Evolutionary conservation across 2,113 vertebrate genomes (phyloP).

Genomic region (Rhynchomys soricoides): DNA sequence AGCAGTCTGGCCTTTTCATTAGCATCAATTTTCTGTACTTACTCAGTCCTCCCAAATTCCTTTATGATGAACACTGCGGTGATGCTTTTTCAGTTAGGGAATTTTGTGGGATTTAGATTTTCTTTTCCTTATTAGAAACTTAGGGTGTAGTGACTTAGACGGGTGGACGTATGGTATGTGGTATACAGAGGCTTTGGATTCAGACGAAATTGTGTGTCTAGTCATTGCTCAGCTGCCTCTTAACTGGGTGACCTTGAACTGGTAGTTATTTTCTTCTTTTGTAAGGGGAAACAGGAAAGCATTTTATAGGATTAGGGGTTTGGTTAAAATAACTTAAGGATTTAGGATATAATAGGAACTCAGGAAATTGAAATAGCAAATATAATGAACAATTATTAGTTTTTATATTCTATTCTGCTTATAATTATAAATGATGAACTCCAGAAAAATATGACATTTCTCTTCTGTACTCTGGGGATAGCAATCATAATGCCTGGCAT

Average conservation of each 20-base stretch:
- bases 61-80: not conserved
- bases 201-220: not conserved
- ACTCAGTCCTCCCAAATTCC: constrained; percentile 32
- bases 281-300: not conserved
- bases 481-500: not conserved
- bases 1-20: not conserved
- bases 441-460: not conserved
- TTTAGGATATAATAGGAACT: not conserved
- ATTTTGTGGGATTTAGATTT: not conserved
- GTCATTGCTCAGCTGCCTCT: not conserved
- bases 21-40: constrained; percentile 1
- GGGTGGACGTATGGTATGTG: not conserved
- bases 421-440: not conserved
- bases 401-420: not conserved
- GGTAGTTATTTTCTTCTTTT: not conserved
- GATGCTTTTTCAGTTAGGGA: not conserved
- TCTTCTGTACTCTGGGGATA: not conserved
- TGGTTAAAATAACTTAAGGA: constrained; percentile 11
- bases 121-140: not conserved
- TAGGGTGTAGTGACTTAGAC: not conserved
- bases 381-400: not conserved
- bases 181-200: not conserved
- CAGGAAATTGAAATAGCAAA: not conserved
- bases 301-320: not conserved
- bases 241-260: not conserved